These are phyloP conservation scores for Malthinus flaveolus DNA, from an alignment of 2,888 invertebrate species.

Conservation along the genomic window DNA sequence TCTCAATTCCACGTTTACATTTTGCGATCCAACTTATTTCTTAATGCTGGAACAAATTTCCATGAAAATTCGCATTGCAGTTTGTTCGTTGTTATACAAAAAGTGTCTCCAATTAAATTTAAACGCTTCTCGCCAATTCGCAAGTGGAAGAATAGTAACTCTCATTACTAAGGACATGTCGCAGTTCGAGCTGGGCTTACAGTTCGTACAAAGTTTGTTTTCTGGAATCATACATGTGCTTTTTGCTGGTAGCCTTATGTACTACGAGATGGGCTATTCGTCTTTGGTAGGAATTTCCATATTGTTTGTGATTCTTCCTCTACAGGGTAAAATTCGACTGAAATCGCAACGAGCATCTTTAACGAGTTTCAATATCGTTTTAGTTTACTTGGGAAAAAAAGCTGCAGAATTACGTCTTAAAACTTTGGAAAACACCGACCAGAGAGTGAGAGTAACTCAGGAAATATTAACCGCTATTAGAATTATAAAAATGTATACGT, in stretches of 20 bases:
- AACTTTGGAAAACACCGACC: conserved; percentile 67
- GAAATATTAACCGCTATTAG: conserved; percentile 88
- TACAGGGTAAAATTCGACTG: conserved; percentile 49
- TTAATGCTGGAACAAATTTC: conserved; percentile 71
- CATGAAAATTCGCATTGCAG: conserved; percentile 70
- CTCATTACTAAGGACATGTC: conserved; percentile 80
- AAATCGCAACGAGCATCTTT: not conserved
- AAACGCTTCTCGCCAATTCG: conserved; percentile 79
- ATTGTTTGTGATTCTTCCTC: conserved; percentile 55
- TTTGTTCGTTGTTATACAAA: conserved; percentile 72
- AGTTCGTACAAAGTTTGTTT: too few species aligned
- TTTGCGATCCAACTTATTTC: conserved; percentile 75
- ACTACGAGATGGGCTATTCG: conserved; percentile 57
- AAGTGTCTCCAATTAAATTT: conserved; percentile 74
- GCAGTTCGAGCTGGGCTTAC: conserved; percentile 59
- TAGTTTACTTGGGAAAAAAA: conserved; percentile 59
- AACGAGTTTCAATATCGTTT: conserved; percentile 26
- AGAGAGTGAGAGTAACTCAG: conserved; percentile 83
- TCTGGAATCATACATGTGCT: conserved; percentile 46
- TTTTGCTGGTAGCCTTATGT: conserved; percentile 72
- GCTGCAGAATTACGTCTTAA: conserved; percentile 22
- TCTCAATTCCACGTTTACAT: conserved; percentile 58
- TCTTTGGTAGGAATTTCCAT: conserved; percentile 60
- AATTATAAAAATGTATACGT: conserved; percentile 69
- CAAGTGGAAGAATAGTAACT: conserved; percentile 60